Percentiles rank a stretch among this genome's conserved stretches.
phyloP scores from a whole-genome alignment of 2,113 vertebrate genomes.

The Ameiurus melas region DNA sequence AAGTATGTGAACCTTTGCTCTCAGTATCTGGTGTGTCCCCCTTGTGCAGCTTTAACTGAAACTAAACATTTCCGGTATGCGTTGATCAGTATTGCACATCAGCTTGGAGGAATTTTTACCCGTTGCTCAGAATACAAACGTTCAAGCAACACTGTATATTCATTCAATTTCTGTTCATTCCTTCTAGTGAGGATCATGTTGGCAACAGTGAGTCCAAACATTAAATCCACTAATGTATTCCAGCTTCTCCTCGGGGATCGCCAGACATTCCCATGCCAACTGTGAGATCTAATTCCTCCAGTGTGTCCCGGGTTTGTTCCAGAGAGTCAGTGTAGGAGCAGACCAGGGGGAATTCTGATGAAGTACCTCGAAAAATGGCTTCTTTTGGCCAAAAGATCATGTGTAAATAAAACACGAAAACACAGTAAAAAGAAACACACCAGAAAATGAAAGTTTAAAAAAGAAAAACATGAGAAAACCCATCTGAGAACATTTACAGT shows the following conservation, averaged over 20 bases:
- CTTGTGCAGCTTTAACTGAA: no score
- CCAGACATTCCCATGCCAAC: no score
- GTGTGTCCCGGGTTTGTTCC: neutral
- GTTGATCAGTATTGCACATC: no score
- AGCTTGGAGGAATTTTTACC: no score
- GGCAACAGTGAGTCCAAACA: neutral
- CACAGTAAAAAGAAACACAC: neutral
- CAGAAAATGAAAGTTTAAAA: neutral
- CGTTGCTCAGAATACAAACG: no score
- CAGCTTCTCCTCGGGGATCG: neutral
- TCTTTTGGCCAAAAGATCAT: neutral
- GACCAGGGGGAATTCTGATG: neutral
- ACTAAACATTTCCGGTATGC: no score
- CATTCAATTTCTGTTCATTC: neutral
- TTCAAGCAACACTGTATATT: no score
- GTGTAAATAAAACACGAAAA: neutral
- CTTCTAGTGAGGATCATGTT: neutral
- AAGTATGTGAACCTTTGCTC: no score
- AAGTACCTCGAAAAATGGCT: neutral
- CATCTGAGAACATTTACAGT: neutral
- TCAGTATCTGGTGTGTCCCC: no score
- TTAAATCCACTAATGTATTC: neutral
- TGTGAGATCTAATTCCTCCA: neutral
- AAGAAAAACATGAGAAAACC: neutral
- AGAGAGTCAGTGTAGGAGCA: neutral